Evolutionary conservation across 2,888 invertebrate genomes (phyloP).

Genomic region (Cantharis nigra): DNA sequence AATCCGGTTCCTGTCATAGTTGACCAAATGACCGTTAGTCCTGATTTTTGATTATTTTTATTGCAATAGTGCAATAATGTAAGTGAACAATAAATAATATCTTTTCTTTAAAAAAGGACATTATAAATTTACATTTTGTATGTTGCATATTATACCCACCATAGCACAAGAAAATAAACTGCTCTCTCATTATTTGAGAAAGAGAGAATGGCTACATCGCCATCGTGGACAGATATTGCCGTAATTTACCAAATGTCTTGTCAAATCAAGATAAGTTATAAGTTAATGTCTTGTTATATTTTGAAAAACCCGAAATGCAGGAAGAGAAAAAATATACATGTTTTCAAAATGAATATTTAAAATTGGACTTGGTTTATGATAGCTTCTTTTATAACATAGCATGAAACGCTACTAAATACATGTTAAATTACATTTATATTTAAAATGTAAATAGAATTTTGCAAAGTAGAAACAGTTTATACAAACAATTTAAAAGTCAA

Average conservation of each 20-base stretch:
- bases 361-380: conserved; percentile 8
- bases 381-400: conserved; percentile 11
- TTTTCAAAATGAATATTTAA: not conserved
- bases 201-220: conserved; percentile 4
- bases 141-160: not conserved
- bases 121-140: not conserved
- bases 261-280: conserved; percentile 17
- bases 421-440: conserved; percentile 23
- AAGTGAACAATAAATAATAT: not conserved
- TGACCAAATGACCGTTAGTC: no score
- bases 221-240: conserved; percentile 15
- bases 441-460: conserved; percentile 30
- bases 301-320: not conserved
- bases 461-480: conserved; percentile 26
- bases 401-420: conserved; percentile 20
- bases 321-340: not conserved
- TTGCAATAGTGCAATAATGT: not conserved
- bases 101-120: not conserved
- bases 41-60: not conserved
- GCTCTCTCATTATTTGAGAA: conserved; percentile 5
- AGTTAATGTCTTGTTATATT: conserved; percentile 5
- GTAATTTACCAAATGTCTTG: conserved; percentile 13
- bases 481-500: conserved; percentile 30
- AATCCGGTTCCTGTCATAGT: not conserved
- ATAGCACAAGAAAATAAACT: not conserved